Evolutionary conservation across 2,113 vertebrate species (phyloP).

Genomic region (Odontesthes bonariensis): DNA sequence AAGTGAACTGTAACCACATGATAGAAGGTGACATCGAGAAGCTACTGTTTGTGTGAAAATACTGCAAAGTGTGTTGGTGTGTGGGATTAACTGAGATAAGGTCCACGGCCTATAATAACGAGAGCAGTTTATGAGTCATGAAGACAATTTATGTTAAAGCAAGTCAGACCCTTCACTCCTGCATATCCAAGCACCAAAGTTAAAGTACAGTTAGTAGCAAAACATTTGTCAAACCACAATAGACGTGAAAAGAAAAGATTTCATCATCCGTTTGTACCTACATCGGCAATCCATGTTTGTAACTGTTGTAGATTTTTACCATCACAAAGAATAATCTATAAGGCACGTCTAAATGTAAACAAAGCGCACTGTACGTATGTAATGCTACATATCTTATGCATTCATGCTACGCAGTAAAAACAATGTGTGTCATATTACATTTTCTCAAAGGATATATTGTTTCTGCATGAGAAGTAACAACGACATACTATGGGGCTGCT

Average conservation of each 20-base stretch:
- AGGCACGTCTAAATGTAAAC: slow-evolving; percentile 12
- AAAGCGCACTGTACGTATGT: not conserved
- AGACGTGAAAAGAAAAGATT: not conserved
- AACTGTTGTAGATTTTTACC: not conserved
- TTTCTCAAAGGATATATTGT: slow-evolving; percentile 12
- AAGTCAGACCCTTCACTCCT: slow-evolving; percentile 8
- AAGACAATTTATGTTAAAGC: slow-evolving; percentile 19
- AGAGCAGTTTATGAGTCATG: slow-evolving; percentile 29
- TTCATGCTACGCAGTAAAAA: slow-evolving; percentile 28
- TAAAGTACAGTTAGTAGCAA: not conserved
- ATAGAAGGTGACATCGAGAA: slow-evolving; percentile 3
- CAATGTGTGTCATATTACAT: slow-evolving; percentile 10
- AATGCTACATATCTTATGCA: slow-evolving; percentile 14
- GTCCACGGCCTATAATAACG: slow-evolving; percentile 10
- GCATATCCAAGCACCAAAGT: slow-evolving; percentile 1
- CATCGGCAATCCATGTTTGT: slow-evolving; percentile 6
- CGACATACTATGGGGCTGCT: slow-evolving; percentile 5
- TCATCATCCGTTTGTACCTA: slow-evolving; percentile 5
- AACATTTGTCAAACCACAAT: not conserved
- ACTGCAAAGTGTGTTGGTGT: not conserved
- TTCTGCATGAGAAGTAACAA: slow-evolving; percentile 30
- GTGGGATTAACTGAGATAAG: slow-evolving; percentile 2
- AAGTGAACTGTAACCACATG: slow-evolving; percentile 16
- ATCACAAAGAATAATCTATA: not conserved
- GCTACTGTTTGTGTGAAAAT: slow-evolving; percentile 14